phyloP scores from a whole-genome alignment of 2,888 invertebrate species.

The Pyrocoelia pectoralis region DNA sequence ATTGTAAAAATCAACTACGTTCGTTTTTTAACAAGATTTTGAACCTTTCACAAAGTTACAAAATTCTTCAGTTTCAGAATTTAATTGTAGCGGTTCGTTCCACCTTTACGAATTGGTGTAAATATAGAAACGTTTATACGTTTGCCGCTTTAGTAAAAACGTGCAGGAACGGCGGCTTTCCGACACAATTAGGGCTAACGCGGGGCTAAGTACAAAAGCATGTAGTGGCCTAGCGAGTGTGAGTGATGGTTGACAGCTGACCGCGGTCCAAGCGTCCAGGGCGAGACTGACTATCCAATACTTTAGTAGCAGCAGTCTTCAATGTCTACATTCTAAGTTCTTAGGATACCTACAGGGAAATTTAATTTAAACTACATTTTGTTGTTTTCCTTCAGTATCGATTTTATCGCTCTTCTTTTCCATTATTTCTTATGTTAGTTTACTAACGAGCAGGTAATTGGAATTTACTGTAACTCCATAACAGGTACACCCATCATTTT shows the following conservation, averaged over 20 bases:
- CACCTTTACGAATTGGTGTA: constrained; percentile 37
- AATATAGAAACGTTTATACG: neutral
- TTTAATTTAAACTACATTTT: constrained; percentile 20
- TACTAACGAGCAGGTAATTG: no score
- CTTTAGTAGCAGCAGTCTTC: constrained; percentile 33
- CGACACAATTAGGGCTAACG: constrained; percentile 59
- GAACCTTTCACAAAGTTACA: constrained; percentile 45
- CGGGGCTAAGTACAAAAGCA: constrained; percentile 62
- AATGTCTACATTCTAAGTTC: constrained; percentile 28
- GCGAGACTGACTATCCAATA: constrained; percentile 45
- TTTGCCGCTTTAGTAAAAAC: constrained; percentile 45
- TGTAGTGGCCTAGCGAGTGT: constrained; percentile 59
- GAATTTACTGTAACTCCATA: no score
- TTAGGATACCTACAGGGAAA: constrained; percentile 21
- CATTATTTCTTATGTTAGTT: no score
- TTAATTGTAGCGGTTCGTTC: constrained; percentile 37
- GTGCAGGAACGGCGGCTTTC: constrained; percentile 48
- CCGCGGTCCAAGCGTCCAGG: constrained; percentile 54
- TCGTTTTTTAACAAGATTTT: constrained; percentile 44
- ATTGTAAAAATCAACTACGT: constrained; percentile 40
- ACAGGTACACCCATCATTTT: no score
- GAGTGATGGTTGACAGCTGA: constrained; percentile 62
- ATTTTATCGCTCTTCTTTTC: neutral
- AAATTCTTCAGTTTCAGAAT: constrained; percentile 36
- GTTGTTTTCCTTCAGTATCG: constrained; percentile 4